Evolutionary conservation across 2,888 invertebrate genomes (phyloP), one percentile per base, ranked within the genome.

Genomic region (Sphecodes monilicornis): DNA sequence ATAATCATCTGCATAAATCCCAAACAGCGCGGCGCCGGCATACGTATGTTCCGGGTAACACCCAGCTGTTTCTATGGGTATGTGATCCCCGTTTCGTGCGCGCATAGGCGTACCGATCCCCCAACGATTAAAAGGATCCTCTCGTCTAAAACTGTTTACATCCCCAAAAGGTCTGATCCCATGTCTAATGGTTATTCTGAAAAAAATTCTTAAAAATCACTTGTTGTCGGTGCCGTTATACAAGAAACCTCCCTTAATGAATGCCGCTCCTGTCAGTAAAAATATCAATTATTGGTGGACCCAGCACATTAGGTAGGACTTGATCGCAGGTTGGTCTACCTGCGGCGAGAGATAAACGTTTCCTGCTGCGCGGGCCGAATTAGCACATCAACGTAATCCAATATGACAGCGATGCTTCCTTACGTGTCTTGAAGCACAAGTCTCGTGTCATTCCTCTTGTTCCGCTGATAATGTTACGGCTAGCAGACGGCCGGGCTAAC

Each of bases 311-410:
- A 50, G 50, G 22, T 54, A 54, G n/a, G 54, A 4, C 22, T 32
- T 18, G n/a, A 66, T 66, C 75, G 11, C 6, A 32, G 4, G 36
- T 18, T 18, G 50, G 50, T 69, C 69, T 86, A 78, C 69, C 78
- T 68, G 81, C 71, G 60, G 60, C n/a, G 60, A 46, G 68, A 68
- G 81, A 72, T 74, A 79, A 80, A 60, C 75, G 78, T 69, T 88
- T 86, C 80, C 76, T 79, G 75, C 70, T 74, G 32, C 50, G 11
- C 78, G 26, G 18, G 29, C 66, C 36, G 82, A 83, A 88, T 87
- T 86, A 84, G 89, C 90, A 82, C 87, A 84, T 87, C 86, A 84
- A 86, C 79, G 81, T 86, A 87, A 90, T 90, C 74, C 87, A 88
- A 90, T 90, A 85, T 87, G 90, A 90, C 81, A 70, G 75, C 22